phyloP scores from a whole-genome alignment of 2,113 vertebrate genomes.

The Corvus cornix region DNA sequence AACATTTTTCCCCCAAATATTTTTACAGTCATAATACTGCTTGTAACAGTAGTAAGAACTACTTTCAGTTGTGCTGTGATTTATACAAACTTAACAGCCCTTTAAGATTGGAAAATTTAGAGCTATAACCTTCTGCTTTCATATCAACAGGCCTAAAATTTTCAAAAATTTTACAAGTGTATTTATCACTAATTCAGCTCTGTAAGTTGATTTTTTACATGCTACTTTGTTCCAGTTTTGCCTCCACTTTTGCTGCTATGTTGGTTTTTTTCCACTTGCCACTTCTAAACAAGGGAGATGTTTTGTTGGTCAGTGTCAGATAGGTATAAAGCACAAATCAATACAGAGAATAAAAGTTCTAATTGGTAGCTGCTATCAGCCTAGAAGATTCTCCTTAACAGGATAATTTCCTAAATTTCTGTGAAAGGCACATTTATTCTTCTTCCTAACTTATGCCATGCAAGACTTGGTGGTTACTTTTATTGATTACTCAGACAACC shows the following conservation, averaged over 20 bases:
- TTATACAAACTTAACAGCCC: neutral
- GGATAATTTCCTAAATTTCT: neutral
- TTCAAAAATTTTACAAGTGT: neutral
- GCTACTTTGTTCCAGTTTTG: neutral
- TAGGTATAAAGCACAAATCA: neutral
- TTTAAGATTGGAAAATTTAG: neutral
- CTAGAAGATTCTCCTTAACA: neutral
- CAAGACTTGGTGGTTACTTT: neutral
- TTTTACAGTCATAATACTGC: neutral
- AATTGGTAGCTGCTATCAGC: neutral
- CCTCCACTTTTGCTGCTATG: neutral
- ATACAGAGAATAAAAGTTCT: neutral
- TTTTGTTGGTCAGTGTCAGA: neutral
- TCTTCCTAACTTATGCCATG: neutral
- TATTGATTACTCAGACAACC: neutral
- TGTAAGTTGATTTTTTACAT: neutral
- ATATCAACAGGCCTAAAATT: neutral
- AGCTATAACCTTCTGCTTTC: neutral
- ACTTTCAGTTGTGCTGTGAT: neutral
- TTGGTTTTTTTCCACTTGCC: neutral
- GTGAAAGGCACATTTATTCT: neutral
- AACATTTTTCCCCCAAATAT: rapidly evolving
- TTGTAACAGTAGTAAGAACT: neutral
- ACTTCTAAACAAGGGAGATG: neutral
- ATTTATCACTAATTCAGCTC: neutral